phyloP scores from a whole-genome alignment of 2,888 invertebrate genomes.

The Cephus runcator region DNA sequence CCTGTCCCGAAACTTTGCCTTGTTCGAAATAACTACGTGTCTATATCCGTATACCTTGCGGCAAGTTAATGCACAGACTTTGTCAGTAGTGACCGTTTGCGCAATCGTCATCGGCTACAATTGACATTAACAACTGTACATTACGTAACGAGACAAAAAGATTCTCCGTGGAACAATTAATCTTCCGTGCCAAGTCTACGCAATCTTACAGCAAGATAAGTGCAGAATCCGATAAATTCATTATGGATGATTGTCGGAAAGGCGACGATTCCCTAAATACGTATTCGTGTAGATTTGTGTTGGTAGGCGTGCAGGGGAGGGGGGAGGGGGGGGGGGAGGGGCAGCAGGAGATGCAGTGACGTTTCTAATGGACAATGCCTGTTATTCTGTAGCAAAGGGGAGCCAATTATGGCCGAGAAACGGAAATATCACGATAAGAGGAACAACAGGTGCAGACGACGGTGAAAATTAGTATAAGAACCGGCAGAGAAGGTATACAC shows the following conservation, averaged over 20 bases:
- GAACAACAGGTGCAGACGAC: constrained; percentile 43
- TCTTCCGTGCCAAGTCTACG: not conserved
- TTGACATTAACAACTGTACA: not conserved
- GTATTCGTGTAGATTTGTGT: not conserved
- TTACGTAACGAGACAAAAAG: not conserved
- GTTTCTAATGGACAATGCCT: constrained; percentile 37
- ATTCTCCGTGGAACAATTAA: not conserved
- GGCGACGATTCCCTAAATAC: not conserved
- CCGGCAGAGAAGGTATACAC: not conserved
- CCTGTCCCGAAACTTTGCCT: constrained; percentile 3
- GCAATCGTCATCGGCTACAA: not conserved
- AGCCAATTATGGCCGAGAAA: constrained; percentile 47
- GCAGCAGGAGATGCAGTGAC: not conserved
- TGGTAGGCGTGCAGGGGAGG: not conserved
- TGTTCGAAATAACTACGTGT: not conserved
- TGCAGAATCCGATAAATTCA: not conserved
- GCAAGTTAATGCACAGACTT: not conserved
- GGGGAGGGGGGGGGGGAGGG: no score
- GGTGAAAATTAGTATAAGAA: constrained; percentile 42
- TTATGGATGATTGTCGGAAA: not conserved
- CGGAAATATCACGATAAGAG: constrained; percentile 38
- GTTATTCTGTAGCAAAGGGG: constrained; percentile 39
- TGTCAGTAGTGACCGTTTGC: not conserved
- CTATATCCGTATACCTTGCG: not conserved
- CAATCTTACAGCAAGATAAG: not conserved